Evolutionary conservation across 2,888 invertebrate genomes (phyloP).

Genomic region (Hemaris fuciformis): DNA sequence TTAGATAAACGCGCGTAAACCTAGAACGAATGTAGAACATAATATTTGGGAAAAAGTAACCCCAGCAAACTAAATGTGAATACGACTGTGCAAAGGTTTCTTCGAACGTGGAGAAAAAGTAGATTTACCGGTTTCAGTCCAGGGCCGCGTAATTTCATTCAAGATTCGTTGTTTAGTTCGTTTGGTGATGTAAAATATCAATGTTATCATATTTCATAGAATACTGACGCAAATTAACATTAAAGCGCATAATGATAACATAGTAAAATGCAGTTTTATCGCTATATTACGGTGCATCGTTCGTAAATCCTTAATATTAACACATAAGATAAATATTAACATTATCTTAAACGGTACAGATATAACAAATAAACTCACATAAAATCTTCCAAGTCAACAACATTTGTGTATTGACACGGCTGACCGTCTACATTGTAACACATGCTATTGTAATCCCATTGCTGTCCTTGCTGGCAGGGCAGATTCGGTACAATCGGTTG

Average conservation of each 20-base stretch:
- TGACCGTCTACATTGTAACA: conserved; percentile 85
- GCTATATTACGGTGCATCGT: neutral
- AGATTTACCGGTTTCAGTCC: neutral
- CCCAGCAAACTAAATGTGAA: neutral
- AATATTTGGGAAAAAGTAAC: neutral
- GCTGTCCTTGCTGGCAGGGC: conserved; percentile 73
- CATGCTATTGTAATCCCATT: conserved; percentile 84
- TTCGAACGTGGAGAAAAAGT: neutral
- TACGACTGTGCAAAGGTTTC: neutral
- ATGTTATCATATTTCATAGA: neutral
- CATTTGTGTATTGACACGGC: conserved; percentile 84
- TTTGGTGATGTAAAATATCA: neutral
- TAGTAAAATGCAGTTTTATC: neutral
- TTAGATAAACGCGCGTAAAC: neutral
- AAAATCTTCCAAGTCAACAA: conserved; percentile 88
- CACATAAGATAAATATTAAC: neutral
- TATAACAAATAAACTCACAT: conserved; percentile 82
- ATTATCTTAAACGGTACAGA: neutral
- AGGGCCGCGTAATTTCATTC: neutral
- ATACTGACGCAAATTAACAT: neutral
- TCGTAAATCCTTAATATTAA: neutral
- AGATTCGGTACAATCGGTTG: conserved; percentile 47
- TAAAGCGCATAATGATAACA: neutral
- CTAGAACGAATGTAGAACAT: conserved; percentile 2
- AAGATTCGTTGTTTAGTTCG: neutral